Evolutionary conservation across 2,888 invertebrate genomes (phyloP), one percentile per base, ranked within the genome.

Genomic region (Drosophila mimica): DNA sequence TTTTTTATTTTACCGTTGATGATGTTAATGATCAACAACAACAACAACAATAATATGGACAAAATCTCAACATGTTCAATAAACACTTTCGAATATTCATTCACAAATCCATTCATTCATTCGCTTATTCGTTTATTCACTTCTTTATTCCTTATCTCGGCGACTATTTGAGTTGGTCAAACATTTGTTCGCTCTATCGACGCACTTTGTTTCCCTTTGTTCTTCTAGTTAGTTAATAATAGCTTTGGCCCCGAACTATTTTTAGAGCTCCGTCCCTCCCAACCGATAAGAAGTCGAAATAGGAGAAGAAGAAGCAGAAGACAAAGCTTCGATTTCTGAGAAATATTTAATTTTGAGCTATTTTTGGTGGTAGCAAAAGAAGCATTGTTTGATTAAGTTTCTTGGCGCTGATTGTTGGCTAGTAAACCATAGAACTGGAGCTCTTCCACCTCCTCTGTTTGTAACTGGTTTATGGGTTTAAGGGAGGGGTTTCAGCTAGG

Each of bases 191-290:
- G 20, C 20, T 13, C 46, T 20, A 8, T 46, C 25, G 38, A 28
- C 51, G 38, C 36, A 17, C 62, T 54, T 54, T 60, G 78, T 66
- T 60, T 59, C 60, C 48, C 48, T 57, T 62, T 64, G 60, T 74
- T 61, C 38, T 43, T 59, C 13, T 33, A 63, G 64, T 25, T 8
- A 4, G 46, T 25, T 46, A 46, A 46, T 46, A 71, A 79, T 79
- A 79, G 48, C 61, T 61, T 65, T 65, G 54, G 52, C 64, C 17
- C 48, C 28, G 17, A 58, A 64, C 78, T 78, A 78, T 75, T 75
- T 75, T 68, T 78, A 79, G 71, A 58, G 66, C 31, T 20, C 13
- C 13, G 9, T 25, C 25, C 25, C 25, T 25, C 46, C 46, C 46
- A 2, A 25, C 15, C 25, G 25, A 46, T 46, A 46, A 46, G 15